phyloP scores from a whole-genome alignment of 1,140 invertebrate genomes.

The Magallana gigas region DNA sequence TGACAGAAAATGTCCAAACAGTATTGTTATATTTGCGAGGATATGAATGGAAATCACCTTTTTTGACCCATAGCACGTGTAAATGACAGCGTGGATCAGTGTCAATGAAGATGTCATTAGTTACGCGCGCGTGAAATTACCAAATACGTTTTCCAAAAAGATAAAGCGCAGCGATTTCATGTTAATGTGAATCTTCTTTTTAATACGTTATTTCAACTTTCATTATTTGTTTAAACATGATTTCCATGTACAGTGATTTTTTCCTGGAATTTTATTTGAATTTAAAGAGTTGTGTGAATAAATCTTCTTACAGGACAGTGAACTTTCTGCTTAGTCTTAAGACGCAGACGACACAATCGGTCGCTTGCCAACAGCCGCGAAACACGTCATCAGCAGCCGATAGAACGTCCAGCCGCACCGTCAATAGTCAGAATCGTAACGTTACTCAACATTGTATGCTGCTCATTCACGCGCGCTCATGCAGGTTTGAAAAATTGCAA shows the following conservation, averaged over 20 bases:
- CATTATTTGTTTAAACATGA: too few relatives aligned
- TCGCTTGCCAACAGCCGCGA: background rate
- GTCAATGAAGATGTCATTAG: background rate
- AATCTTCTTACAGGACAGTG: background rate
- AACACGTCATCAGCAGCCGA: background rate
- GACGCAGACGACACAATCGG: conserved; percentile 19
- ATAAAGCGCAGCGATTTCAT: too few relatives aligned
- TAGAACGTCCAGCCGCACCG: background rate
- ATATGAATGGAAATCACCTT: conserved; percentile 8
- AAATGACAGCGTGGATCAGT: background rate
- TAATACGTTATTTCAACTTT: too few relatives aligned
- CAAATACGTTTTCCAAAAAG: background rate
- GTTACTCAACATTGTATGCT: background rate
- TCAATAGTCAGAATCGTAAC: background rate
- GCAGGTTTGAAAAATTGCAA: background rate
- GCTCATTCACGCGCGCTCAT: background rate
- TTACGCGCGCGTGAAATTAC: background rate
- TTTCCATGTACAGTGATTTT: too few relatives aligned
- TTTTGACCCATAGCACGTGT: conserved; percentile 1
- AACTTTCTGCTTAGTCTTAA: background rate
- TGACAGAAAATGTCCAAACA: conserved; percentile 14
- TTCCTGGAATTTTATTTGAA: too few relatives aligned
- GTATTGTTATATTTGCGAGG: background rate
- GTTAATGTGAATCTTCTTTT: too few relatives aligned
- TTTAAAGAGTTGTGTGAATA: too few relatives aligned